Evolutionary conservation across 1,140 invertebrate species (phyloP).

Genomic region (Agrilus planipennis): DNA sequence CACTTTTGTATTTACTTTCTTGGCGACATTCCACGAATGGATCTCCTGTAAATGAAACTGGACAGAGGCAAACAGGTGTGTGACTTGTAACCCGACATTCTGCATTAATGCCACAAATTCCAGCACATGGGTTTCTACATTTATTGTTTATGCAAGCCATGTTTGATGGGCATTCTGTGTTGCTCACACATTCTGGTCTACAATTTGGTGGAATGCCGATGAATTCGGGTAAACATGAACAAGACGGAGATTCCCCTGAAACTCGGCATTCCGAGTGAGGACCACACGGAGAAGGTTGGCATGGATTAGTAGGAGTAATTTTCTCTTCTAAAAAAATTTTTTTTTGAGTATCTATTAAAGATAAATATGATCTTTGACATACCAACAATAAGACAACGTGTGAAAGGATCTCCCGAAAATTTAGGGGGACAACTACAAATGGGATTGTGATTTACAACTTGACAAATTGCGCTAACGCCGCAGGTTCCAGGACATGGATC

Average conservation of each 20-base stretch:
- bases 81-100: constrained; percentile 47
- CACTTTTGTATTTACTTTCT: not conserved
- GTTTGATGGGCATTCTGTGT: constrained; percentile 47
- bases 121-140: constrained; percentile 54
- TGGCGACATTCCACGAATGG: constrained; percentile 42
- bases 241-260: constrained; percentile 46
- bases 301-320: constrained; percentile 41
- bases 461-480: constrained; percentile 48
- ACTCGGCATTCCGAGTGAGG: constrained; percentile 53
- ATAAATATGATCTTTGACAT: no score
- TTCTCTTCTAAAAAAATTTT: constrained; percentile 28
- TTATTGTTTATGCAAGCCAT: constrained; percentile 55
- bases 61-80: constrained; percentile 47
- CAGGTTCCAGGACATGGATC: constrained; percentile 55
- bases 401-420: constrained; percentile 42
- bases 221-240: constrained; percentile 49
- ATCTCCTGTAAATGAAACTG: constrained; percentile 47
- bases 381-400: constrained; percentile 40
- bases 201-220: constrained; percentile 52
- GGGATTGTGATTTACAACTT: constrained; percentile 53
- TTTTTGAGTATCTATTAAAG: no score
- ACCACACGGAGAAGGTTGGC: constrained; percentile 57
- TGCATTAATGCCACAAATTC: constrained; percentile 44
- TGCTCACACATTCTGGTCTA: constrained; percentile 52
- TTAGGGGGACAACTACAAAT: constrained; percentile 40